phyloP scores from a whole-genome alignment of 2,888 invertebrate species.

The Tetragnatha montana region DNA sequence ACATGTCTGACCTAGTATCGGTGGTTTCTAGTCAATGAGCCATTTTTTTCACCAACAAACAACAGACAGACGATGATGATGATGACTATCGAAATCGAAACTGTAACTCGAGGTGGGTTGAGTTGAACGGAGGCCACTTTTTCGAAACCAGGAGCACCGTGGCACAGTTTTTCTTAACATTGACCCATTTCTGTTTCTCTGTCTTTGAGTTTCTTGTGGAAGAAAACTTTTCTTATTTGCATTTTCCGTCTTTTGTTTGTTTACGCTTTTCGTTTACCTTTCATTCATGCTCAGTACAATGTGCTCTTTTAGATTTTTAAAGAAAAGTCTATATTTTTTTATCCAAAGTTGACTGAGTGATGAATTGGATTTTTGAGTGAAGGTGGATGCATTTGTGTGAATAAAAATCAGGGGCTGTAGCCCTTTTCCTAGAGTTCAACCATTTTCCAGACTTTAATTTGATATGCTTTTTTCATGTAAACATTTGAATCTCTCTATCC shows the following conservation, averaged over 20 bases:
- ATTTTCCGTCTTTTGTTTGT: background rate
- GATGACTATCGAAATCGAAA: background rate
- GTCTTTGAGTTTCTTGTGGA: background rate
- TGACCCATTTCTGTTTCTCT: constrained; percentile 26
- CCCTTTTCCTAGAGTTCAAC: too few relatives aligned
- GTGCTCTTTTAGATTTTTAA: too few relatives aligned
- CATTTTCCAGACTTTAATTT: too few relatives aligned
- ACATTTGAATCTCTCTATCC: too few relatives aligned
- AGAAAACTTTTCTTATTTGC: background rate
- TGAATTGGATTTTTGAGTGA: too few relatives aligned
- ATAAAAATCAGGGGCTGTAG: too few relatives aligned
- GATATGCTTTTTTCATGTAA: too few relatives aligned
- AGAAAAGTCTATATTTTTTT: too few relatives aligned
- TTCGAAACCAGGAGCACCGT: constrained; percentile 30
- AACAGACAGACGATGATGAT: too few relatives aligned
- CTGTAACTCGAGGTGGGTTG: background rate
- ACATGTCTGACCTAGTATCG: constrained; percentile 38
- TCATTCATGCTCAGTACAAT: background rate
- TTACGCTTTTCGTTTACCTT: constrained; percentile 1
- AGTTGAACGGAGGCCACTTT: constrained; percentile 6
- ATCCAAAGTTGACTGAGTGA: too few relatives aligned
- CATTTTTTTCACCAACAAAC: constrained; percentile 10
- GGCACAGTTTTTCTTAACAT: constrained; percentile 52
- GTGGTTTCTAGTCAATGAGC: constrained; percentile 13
- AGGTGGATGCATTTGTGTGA: too few relatives aligned